phyloP scores from a whole-genome alignment of 2,888 invertebrate genomes.

The Amiota mariae region DNA sequence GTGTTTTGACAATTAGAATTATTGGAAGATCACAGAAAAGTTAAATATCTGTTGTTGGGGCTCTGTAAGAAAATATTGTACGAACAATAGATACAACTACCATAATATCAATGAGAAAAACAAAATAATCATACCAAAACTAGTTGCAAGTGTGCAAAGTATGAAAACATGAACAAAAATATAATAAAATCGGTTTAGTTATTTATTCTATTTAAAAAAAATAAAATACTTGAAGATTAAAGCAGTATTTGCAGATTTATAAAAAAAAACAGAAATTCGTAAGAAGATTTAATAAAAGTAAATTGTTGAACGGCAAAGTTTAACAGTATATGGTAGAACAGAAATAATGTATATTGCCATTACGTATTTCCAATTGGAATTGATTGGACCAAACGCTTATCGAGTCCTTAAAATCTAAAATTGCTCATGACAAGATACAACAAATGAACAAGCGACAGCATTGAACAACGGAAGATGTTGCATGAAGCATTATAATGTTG shows the following conservation, averaged over 20 bases:
- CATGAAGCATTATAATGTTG: conserved; percentile 21
- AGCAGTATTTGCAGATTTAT: conserved; percentile 57
- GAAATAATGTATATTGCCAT: conserved; percentile 23
- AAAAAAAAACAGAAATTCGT: conserved; percentile 54
- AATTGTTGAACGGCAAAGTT: conserved; percentile 25
- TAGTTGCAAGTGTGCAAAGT: too few species aligned
- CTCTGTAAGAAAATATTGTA: neutral
- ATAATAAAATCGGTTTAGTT: neutral
- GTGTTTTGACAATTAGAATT: too few species aligned
- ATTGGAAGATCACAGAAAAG: too few species aligned
- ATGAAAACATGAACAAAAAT: conserved; percentile 28
- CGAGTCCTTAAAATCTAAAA: conserved; percentile 51
- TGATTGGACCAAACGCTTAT: conserved; percentile 50
- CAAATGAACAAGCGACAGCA: conserved; percentile 35
- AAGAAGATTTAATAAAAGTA: conserved; percentile 61
- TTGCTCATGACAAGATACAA: conserved; percentile 34
- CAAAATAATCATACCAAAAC: neutral
- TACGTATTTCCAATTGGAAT: conserved; percentile 33
- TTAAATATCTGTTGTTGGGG: too few species aligned
- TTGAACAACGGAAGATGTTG: conserved; percentile 20
- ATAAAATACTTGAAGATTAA: conserved; percentile 33
- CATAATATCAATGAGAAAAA: neutral
- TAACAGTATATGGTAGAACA: neutral
- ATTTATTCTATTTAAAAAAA: too few species aligned
- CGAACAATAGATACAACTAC: neutral